Conservation (phyloP, 1,140 invertebrate species). For the Bombus sylvicola region DNA sequence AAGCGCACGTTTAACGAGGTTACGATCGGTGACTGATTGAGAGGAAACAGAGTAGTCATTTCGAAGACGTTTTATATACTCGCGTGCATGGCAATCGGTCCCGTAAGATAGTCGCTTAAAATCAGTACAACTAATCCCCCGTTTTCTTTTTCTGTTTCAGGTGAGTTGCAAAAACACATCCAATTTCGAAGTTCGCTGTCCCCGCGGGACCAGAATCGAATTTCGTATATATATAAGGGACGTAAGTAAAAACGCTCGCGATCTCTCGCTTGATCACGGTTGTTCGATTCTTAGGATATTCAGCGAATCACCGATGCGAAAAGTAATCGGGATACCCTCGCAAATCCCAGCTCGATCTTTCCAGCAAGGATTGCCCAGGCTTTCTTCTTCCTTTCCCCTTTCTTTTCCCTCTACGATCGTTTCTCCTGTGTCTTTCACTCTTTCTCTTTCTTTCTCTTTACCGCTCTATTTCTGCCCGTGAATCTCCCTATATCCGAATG, state of each 20-base stretch:
- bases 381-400: not conserved
- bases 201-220: conserved; percentile 34
- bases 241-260: conserved; percentile 34
- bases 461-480: conserved; percentile 30
- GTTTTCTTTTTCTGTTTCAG: conserved; percentile 72
- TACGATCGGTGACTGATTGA: not conserved
- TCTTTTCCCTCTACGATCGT: not conserved
- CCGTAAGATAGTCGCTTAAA: not conserved
- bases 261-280: conserved; percentile 37
- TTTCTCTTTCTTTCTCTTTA: not conserved
- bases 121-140: conserved; percentile 48
- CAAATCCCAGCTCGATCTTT: conserved; percentile 78
- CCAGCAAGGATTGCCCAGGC: conserved; percentile 63
- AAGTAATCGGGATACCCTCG: conserved; percentile 73
- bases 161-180: conserved; percentile 67
- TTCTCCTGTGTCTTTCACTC: not conserved
- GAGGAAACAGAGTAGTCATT: not conserved
- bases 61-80: not conserved
- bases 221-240: conserved; percentile 50
- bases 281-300: conserved; percentile 57
- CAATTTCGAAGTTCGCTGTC: conserved; percentile 29
- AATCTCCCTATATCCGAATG: conserved; percentile 76
- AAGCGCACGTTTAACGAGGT: not conserved
- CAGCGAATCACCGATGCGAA: conserved; percentile 68
- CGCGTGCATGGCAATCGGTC: not conserved